Evolutionary conservation across 1,140 invertebrate species (phyloP).

Genomic region (Drosophila parvula): DNA sequence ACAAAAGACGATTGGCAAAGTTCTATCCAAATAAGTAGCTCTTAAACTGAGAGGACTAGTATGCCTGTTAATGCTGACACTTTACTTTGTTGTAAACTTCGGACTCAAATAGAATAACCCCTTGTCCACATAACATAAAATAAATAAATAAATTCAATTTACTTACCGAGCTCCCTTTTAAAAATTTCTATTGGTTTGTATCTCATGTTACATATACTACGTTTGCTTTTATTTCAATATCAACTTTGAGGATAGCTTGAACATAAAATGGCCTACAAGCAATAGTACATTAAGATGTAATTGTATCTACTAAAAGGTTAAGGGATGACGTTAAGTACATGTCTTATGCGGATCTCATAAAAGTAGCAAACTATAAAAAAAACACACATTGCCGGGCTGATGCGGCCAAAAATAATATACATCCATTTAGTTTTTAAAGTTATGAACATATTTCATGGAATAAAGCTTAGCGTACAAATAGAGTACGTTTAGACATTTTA

Average conservation of each 20-base stretch:
- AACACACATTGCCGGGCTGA: neutral
- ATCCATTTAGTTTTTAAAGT: neutral
- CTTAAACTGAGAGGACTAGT: no score
- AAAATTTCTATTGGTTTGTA: neutral
- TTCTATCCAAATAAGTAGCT: no score
- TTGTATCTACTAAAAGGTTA: conserved; percentile 39
- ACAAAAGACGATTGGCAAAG: no score
- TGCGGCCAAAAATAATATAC: neutral
- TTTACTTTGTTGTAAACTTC: no score
- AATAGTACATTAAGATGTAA: conserved; percentile 40
- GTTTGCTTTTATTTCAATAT: conserved; percentile 51
- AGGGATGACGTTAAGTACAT: conserved; percentile 25
- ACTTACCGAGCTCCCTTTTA: neutral
- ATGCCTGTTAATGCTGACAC: no score
- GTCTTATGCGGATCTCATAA: conserved; percentile 23
- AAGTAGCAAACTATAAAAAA: neutral
- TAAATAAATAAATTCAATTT: neutral
- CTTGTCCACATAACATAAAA: no score
- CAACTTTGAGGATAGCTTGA: conserved; percentile 43
- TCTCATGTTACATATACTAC: conserved; percentile 45
- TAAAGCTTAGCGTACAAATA: conserved; percentile 5
- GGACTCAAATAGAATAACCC: no score
- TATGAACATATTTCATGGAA: neutral
- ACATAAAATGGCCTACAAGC: conserved; percentile 49
- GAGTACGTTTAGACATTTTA: neutral